Evolutionary conservation across 2,113 vertebrate species (phyloP).

Genomic region (Charadrius vociferus): DNA sequence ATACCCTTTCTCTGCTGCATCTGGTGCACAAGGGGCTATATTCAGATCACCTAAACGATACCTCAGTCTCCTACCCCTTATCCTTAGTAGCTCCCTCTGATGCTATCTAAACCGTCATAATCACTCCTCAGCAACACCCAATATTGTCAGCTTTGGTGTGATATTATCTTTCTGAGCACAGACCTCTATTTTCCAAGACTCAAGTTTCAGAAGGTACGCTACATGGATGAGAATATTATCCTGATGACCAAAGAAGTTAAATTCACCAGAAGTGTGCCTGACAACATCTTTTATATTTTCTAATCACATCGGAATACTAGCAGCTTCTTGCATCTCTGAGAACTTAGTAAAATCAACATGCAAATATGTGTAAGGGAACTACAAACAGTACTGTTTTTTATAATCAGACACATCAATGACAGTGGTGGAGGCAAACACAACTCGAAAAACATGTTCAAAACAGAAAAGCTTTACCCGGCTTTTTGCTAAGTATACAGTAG

Average conservation of each 20-base stretch:
- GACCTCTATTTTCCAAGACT: not conserved
- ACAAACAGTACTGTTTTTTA: not conserved
- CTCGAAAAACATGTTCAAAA: not conserved
- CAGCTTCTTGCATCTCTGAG: not conserved
- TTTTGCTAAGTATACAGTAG: constrained; percentile 32
- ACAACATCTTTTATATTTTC: not conserved
- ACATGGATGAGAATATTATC: not conserved
- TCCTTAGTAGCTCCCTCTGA: not conserved
- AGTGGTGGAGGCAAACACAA: constrained; percentile 8
- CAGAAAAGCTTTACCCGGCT: constrained; percentile 42
- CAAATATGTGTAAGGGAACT: not conserved
- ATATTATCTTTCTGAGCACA: not conserved
- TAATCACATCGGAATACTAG: not conserved
- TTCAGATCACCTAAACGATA: not conserved
- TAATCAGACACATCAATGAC: not conserved
- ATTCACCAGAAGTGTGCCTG: not conserved
- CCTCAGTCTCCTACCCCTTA: not conserved
- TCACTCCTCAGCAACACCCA: not conserved
- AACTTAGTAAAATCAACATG: not conserved
- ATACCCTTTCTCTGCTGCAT: not conserved
- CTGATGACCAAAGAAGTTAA: not conserved
- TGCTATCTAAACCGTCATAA: not conserved
- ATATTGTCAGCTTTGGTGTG: not conserved
- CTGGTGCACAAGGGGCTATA: not conserved
- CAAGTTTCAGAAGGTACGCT: not conserved